Evolutionary conservation across 2,888 invertebrate species (phyloP).

Genomic region (Drymonia ruficornis): DNA sequence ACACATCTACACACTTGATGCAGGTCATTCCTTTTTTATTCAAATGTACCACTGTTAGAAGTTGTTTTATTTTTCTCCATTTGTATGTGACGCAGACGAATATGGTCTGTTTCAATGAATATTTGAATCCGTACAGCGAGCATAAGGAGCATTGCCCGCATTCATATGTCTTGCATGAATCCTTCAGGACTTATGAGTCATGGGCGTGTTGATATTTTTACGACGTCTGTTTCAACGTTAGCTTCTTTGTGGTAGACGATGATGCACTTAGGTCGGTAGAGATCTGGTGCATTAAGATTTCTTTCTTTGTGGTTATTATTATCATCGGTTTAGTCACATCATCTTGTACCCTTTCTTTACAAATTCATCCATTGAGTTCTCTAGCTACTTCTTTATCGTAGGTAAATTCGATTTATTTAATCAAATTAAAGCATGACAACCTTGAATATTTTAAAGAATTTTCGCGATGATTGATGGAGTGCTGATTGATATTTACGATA

Average conservation of each 20-base stretch:
- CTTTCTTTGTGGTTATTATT: not conserved
- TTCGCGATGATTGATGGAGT: not conserved
- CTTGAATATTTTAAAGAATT: not conserved
- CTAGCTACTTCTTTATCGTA: no score
- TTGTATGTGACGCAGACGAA: slow-evolving; percentile 6
- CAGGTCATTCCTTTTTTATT: slow-evolving; percentile 14
- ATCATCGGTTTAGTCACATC: slow-evolving; percentile 1
- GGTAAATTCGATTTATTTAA: no score
- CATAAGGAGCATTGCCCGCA: slow-evolving; percentile 11
- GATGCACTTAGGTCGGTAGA: slow-evolving; percentile 9
- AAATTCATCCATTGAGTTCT: no score
- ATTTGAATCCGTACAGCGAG: slow-evolving; percentile 9
- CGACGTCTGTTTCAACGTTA: slow-evolving; percentile 22
- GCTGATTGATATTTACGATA: not conserved
- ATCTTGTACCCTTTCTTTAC: no score
- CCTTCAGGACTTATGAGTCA: slow-evolving; percentile 29
- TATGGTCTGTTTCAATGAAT: slow-evolving; percentile 9
- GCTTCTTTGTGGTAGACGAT: slow-evolving; percentile 23
- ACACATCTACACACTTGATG: slow-evolving; percentile 10
- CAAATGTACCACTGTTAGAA: slow-evolving; percentile 13
- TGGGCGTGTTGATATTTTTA: slow-evolving; percentile 19
- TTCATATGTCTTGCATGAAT: slow-evolving; percentile 17
- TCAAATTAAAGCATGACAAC: no score
- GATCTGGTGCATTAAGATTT: not conserved
- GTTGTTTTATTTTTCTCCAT: slow-evolving; percentile 10